phyloP scores from a whole-genome alignment of 2,113 vertebrate species.

The Macroglossus sobrinus region DNA sequence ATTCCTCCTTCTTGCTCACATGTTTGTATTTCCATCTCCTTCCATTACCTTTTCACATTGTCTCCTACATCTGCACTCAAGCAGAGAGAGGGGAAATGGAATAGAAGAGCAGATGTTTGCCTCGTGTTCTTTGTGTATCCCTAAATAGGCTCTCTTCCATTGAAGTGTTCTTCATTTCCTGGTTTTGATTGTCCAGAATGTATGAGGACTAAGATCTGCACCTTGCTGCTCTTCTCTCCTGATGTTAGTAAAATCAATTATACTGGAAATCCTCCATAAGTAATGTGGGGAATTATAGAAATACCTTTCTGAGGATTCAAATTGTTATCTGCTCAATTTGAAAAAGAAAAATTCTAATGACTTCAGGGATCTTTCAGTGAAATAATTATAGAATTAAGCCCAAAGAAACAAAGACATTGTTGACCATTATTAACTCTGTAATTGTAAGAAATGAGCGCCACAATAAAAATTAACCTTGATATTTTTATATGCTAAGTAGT shows the following conservation, averaged over 20 bases:
- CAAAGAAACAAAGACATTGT: not conserved
- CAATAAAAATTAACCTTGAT: not conserved
- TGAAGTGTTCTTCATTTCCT: conserved; percentile 47
- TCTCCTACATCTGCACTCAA: not conserved
- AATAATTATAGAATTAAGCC: not conserved
- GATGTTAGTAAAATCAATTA: not conserved
- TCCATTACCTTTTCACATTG: not conserved
- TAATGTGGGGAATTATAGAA: not conserved
- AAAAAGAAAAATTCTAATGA: not conserved
- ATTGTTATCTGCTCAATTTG: not conserved
- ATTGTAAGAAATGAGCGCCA: not conserved
- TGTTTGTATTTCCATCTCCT: conserved; percentile 20
- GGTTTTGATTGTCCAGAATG: not conserved
- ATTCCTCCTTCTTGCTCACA: not conserved
- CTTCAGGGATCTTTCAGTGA: not conserved
- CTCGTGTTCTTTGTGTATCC: conserved; percentile 2
- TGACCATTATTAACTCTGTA: not conserved
- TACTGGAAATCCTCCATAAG: not conserved
- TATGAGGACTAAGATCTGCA: not conserved
- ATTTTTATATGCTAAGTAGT: not conserved
- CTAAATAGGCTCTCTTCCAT: not conserved
- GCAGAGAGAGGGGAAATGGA: not conserved
- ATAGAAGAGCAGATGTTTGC: conserved; percentile 22
- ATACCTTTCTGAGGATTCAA: not conserved
- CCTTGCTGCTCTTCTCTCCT: conserved; percentile 2